phyloP scores from a whole-genome alignment of 2,797 vertebrate species.

The Gadopsis marmoratus region DNA sequence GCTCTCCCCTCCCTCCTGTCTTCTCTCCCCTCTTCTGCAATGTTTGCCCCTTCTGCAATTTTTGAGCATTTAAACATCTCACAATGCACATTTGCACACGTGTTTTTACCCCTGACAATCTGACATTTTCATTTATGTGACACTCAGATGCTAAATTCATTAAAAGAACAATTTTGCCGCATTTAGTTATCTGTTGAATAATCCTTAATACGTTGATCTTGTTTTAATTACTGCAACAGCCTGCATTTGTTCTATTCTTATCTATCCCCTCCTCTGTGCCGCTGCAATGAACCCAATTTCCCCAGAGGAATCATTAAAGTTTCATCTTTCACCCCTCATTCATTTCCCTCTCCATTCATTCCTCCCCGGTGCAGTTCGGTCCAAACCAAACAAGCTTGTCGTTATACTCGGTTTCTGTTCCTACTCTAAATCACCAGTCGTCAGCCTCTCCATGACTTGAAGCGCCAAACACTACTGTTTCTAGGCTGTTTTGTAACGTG shows the following conservation, averaged over 20 bases:
- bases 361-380: constrained; percentile 61
- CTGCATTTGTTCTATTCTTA: constrained; percentile 59
- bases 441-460: constrained; percentile 43
- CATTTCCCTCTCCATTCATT: constrained; percentile 71
- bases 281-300: constrained; percentile 72
- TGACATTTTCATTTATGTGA: constrained; percentile 12
- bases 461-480: constrained; percentile 57
- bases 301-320: constrained; percentile 83
- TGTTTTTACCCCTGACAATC: constrained; percentile 12
- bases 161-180: neutral
- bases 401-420: constrained; percentile 57
- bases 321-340: constrained; percentile 81
- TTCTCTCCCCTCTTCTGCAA: constrained; percentile 44
- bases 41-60: constrained; percentile 52
- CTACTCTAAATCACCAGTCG: constrained; percentile 61
- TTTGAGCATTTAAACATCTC: constrained; percentile 53
- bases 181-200: neutral
- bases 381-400: constrained; percentile 78
- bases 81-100: constrained; percentile 13
- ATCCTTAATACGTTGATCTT: constrained; percentile 52
- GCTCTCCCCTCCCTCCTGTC: constrained; percentile 49
- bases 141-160: neutral
- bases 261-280: constrained; percentile 48
- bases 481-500: neutral
- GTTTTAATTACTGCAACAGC: constrained; percentile 60